Evolutionary conservation across 2,888 invertebrate genomes (phyloP).

Genomic region (Drosophila siamana): DNA sequence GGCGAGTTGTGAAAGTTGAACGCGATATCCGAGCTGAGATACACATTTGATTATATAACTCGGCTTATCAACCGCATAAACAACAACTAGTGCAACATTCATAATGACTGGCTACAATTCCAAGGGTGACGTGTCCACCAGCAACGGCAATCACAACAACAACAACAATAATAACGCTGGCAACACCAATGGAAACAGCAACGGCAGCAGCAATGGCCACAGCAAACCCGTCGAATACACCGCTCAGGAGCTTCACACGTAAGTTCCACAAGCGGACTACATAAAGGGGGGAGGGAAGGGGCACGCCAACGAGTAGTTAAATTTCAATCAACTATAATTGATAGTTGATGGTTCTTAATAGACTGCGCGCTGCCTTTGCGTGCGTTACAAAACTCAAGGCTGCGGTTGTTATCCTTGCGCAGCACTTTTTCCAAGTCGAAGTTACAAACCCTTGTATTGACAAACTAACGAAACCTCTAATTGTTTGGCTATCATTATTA

Average conservation of each 20-base stretch:
- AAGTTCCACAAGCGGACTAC: constrained; percentile 42
- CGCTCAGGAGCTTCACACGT: constrained; percentile 61
- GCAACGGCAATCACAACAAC: constrained; percentile 50
- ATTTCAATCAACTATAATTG: constrained; percentile 38
- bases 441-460: background rate
- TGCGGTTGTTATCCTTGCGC: constrained; percentile 11
- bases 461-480: background rate
- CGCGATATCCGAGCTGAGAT: background rate
- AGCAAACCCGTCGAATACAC: constrained; percentile 44
- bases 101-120: constrained; percentile 67
- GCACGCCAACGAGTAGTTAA: constrained; percentile 54
- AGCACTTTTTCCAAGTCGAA: background rate
- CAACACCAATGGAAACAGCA: constrained; percentile 30
- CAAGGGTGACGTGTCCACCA: constrained; percentile 56
- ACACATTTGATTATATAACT: constrained; percentile 27
- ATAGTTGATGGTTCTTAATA: constrained; percentile 13
- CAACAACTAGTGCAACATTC: constrained; percentile 24
- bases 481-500: background rate
- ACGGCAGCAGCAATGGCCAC: constrained; percentile 34
- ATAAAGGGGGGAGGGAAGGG: background rate
- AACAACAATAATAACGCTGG: constrained; percentile 18
- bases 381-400: constrained; percentile 18
- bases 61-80: constrained; percentile 11
- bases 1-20: constrained; percentile 16
- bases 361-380: constrained; percentile 1